These are phyloP conservation scores for Amblyjoppa proteus DNA, from an alignment of 2,888 invertebrate species.

Conservation along the genomic window DNA sequence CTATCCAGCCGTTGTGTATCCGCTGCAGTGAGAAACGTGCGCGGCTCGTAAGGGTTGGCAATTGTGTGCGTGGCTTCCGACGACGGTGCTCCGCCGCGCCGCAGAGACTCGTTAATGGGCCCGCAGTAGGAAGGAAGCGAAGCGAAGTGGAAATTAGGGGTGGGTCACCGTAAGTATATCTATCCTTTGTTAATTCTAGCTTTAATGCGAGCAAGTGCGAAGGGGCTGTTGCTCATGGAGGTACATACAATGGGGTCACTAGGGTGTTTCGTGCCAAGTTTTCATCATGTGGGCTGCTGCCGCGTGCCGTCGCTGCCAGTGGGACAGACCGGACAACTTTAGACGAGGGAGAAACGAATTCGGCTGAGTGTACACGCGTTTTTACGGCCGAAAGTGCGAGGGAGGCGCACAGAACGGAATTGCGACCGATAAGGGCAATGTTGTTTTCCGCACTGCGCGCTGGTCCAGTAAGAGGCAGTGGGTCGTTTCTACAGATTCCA, in stretches of 20 bases:
- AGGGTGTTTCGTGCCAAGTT: slow-evolving; percentile 80
- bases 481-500: no score
- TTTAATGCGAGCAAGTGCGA: slow-evolving; percentile 76
- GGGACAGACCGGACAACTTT: slow-evolving; percentile 77
- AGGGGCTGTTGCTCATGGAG: slow-evolving; percentile 74
- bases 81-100: slow-evolving; percentile 34
- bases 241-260: slow-evolving; percentile 80
- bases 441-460: background rate
- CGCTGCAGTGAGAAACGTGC: slow-evolving; percentile 77
- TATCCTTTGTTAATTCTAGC: slow-evolving; percentile 81
- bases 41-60: slow-evolving; percentile 62
- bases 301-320: slow-evolving; percentile 1
- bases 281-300: slow-evolving; percentile 69
- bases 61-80: slow-evolving; percentile 56
- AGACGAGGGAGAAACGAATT: slow-evolving; percentile 68
- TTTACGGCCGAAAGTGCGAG: background rate
- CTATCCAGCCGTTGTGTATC: slow-evolving; percentile 69
- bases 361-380: background rate
- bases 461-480: background rate
- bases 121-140: slow-evolving; percentile 45
- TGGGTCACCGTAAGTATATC: slow-evolving; percentile 73
- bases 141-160: slow-evolving; percentile 52
- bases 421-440: slow-evolving; percentile 9
- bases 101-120: slow-evolving; percentile 68
- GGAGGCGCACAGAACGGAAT: background rate